These are phyloP conservation scores for Drosophila mojavensis DNA, from an alignment of 1,140 invertebrate species.

Conservation along the genomic window DNA sequence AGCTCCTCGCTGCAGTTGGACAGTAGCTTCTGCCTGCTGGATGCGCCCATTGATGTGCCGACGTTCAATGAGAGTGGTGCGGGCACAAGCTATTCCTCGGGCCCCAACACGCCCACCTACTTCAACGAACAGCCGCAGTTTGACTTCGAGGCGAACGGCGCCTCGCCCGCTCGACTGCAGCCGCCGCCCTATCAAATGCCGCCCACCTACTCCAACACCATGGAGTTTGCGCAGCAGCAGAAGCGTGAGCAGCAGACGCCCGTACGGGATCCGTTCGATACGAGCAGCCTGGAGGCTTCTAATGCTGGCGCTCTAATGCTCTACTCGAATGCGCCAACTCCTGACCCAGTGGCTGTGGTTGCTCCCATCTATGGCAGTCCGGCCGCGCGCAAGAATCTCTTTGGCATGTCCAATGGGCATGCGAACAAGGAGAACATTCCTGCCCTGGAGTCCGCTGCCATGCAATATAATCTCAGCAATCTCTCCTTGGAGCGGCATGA, in stretches of 20 bases:
- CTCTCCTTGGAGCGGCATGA: conserved; percentile 54
- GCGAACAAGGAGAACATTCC: conserved; percentile 80
- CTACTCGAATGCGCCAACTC: conserved; percentile 60
- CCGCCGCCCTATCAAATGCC: conserved; percentile 85
- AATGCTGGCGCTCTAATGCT: conserved; percentile 32
- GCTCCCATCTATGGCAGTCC: conserved; percentile 57
- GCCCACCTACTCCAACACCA: conserved; percentile 84
- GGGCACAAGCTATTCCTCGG: conserved; percentile 7
- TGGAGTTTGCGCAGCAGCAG: conserved; percentile 75
- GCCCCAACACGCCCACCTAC: conserved; percentile 61
- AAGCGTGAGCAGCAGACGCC: conserved; percentile 49
- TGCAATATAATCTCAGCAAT: conserved; percentile 67
- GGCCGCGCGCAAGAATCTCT: conserved; percentile 62
- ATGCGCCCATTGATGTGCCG: conserved; percentile 90
- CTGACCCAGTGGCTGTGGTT: neutral
- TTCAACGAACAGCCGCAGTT: conserved; percentile 61
- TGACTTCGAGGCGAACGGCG: conserved; percentile 39
- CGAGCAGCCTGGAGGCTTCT: conserved; percentile 65
- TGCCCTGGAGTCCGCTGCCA: conserved; percentile 62
- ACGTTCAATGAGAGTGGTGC: conserved; percentile 67
- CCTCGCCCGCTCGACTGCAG: conserved; percentile 59
- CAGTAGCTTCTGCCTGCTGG: conserved; percentile 87
- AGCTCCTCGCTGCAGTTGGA: conserved; percentile 66
- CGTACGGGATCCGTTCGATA: conserved; percentile 87
- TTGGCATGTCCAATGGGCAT: conserved; percentile 36